These are phyloP conservation scores for Naso thynnoides DNA, from an alignment of 2,797 vertebrate genomes.

Conservation along the genomic window DNA sequence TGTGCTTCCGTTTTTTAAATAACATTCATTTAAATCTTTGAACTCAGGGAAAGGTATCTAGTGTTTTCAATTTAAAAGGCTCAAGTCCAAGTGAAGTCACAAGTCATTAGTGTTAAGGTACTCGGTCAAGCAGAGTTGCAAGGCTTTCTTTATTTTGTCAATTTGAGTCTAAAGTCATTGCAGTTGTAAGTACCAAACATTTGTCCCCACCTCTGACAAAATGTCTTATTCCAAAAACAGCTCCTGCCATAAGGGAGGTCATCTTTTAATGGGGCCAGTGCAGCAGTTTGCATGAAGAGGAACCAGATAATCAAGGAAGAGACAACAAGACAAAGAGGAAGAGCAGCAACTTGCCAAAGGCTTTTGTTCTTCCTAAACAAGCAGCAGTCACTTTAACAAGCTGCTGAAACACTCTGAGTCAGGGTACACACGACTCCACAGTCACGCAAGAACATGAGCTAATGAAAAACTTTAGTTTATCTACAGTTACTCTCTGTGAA, in stretches of 20 bases:
- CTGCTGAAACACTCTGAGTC: slow-evolving; percentile 48
- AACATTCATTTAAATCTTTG: too few relatives aligned
- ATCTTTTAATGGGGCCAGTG: not conserved
- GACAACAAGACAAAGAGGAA: slow-evolving; percentile 11
- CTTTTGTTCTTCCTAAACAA: slow-evolving; percentile 52
- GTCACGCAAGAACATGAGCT: slow-evolving; percentile 36
- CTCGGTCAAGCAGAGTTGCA: too few relatives aligned
- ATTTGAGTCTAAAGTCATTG: too few relatives aligned
- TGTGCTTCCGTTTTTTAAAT: too few relatives aligned
- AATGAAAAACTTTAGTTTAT: slow-evolving; percentile 20
- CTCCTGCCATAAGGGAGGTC: not conserved
- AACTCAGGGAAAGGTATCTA: too few relatives aligned
- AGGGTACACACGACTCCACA: slow-evolving; percentile 42
- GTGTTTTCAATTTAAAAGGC: too few relatives aligned
- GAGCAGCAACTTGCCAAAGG: slow-evolving; percentile 36
- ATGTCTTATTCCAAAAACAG: not conserved
- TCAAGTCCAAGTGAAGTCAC: too few relatives aligned
- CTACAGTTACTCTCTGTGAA: not conserved
- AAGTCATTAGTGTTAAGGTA: too few relatives aligned
- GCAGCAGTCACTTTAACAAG: slow-evolving; percentile 49
- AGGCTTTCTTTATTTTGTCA: too few relatives aligned
- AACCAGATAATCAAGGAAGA: slow-evolving; percentile 20
- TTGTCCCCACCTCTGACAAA: too few relatives aligned
- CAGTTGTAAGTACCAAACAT: too few relatives aligned
- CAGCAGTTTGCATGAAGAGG: slow-evolving; percentile 5